Percentiles rank a stretch among this genome's conserved stretches.
Evolutionary conservation across 2,888 invertebrate genomes (phyloP).

Genomic region (Agrotis exclamationis): DNA sequence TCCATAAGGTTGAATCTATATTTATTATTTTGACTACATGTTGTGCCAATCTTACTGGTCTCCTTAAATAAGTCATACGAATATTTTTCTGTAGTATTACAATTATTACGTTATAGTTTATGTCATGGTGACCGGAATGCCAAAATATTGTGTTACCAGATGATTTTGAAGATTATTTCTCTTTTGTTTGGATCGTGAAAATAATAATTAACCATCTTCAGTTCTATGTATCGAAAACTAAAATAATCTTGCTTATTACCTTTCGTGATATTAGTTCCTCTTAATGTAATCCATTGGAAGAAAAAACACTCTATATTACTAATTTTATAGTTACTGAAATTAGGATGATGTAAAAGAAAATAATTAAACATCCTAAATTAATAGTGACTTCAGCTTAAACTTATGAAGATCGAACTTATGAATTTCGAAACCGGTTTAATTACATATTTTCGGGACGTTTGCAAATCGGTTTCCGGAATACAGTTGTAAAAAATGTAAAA

Average conservation of each 20-base stretch:
- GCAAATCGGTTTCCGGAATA: constrained; percentile 3
- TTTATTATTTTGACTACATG: constrained; percentile 47
- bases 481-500: not conserved
- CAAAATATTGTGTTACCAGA: constrained; percentile 77
- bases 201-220: constrained; percentile 1
- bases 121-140: constrained; percentile 72
- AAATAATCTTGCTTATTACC: constrained; percentile 10
- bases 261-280: constrained; percentile 4
- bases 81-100: constrained; percentile 60
- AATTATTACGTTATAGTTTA: constrained; percentile 40
- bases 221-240: not conserved
- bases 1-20: constrained; percentile 45
- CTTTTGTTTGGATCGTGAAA: constrained; percentile 7
- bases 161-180: constrained; percentile 42
- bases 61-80: constrained; percentile 40
- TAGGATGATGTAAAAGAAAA: not conserved
- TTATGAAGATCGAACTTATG: too few species aligned
- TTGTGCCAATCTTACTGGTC: constrained; percentile 63
- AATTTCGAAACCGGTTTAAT: constrained; percentile 1
- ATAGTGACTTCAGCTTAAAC: too few species aligned
- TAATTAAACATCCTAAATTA: not conserved
- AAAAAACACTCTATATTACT: not conserved
- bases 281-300: not conserved
- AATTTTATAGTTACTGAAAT: not conserved
- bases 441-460: constrained; percentile 22